Percentiles rank a stretch among this genome's conserved stretches.
Evolutionary conservation across 1,140 invertebrate genomes (phyloP).

Genomic region (Aporrectodea caliginosa): DNA sequence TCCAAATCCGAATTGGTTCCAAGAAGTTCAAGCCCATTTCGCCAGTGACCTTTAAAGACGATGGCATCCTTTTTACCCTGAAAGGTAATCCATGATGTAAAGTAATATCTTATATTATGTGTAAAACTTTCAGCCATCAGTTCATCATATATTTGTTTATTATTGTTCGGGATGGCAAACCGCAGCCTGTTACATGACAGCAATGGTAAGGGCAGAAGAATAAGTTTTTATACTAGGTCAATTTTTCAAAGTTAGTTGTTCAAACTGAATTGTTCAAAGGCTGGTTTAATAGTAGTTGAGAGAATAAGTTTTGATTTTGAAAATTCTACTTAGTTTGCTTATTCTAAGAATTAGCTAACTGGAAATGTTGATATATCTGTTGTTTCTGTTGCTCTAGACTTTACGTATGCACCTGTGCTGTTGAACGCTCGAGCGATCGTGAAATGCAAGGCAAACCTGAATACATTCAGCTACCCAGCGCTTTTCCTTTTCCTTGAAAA

Average conservation of each 20-base stretch:
- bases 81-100: constrained; percentile 20
- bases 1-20: constrained; percentile 31
- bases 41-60: constrained; percentile 29
- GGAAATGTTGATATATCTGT: background rate
- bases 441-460: constrained; percentile 31
- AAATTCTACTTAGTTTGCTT: too few species aligned
- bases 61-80: constrained; percentile 33
- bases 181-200: too few species aligned
- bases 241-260: too few species aligned
- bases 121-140: too few species aligned
- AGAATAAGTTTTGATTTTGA: too few species aligned
- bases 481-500: constrained; percentile 31
- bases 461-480: constrained; percentile 16
- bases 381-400: constrained; percentile 15
- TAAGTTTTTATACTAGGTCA: too few species aligned
- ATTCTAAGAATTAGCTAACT: too few species aligned
- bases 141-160: too few species aligned
- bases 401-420: constrained; percentile 31
- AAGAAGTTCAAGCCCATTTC: constrained; percentile 29
- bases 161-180: too few species aligned
- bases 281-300: too few species aligned
- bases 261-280: too few species aligned
- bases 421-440: constrained; percentile 33
- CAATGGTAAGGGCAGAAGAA: too few species aligned
- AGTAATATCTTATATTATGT: background rate